Evolutionary conservation across 30 jellyfish, hydroid and myxozoan species (phyloP), one percentile per base, ranked within the genome.

Genomic region (Phacellophora camtschatica): DNA sequence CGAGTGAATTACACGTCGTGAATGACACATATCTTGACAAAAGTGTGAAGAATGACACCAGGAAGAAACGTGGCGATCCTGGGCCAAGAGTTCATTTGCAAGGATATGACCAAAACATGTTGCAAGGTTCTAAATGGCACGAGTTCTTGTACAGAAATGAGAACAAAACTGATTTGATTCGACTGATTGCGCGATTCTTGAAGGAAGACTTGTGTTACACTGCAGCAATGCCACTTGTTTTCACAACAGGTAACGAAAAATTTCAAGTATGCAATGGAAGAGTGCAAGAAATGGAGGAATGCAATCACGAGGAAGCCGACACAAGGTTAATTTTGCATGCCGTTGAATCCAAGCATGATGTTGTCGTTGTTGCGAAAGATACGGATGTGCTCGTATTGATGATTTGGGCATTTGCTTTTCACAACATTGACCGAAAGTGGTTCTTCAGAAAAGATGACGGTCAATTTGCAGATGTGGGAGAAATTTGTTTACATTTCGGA

Each of bases 81-180:
- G 86, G 77, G 25, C 65, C 76, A 8, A 54, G 86, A 73, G 86
- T 73, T 73, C 76, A 73, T 73, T 73, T 73, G 61, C 62, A 73
- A 73, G 86, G 86, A 56, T 73, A 54, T 54, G 86, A 51, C 86
- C 86, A 73, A 31, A 48, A 73, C 76, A 73, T 73, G 74, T 73
- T 73, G 86, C 65, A 49, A 56, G 77, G 86, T 2, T 73, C 75
- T 9, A 54, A 73, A 73, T 73, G 86, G 86, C 65, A 49, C 1
- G 75, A 33, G 63, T 32, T 54, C 31, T 45, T 75, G 24, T 36
- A 37, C 74, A 77, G 32, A 23, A 53, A 70, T 43, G 46, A 73
- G 32, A 73, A 75, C 67, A 57, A 54, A 75, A 73, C 86, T 73
- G 86, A 51, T 31, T 73, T 73, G 64, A 73, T 73, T 51, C 30